A percentile compares a stretch with the other conserved stretches of the same genome.
phyloP scores from a whole-genome alignment of 2,797 vertebrate genomes.

The Rhyacichthys aspro region DNA sequence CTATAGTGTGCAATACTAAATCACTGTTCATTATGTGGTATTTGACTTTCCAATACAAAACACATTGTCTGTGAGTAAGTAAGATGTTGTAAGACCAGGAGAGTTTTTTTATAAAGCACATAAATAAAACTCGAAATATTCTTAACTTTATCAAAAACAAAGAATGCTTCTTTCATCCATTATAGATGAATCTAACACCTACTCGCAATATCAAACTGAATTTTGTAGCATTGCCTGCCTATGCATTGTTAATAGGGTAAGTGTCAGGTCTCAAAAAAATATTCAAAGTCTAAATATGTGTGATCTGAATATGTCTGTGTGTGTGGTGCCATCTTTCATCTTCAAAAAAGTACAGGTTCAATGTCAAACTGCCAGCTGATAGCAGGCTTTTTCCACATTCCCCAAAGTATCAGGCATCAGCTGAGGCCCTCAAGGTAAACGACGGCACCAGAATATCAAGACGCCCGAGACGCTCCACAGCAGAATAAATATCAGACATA shows the following conservation, averaged over 20 bases:
- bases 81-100: too few relatives aligned
- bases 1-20: too few relatives aligned
- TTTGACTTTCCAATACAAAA: too few relatives aligned
- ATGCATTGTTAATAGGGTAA: constrained; percentile 49
- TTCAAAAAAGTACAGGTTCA: constrained; percentile 43
- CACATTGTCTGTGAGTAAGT: too few relatives aligned
- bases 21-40: too few relatives aligned
- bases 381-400: constrained; percentile 32
- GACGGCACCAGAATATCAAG: constrained; percentile 27
- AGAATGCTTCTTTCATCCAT: constrained; percentile 40
- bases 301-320: constrained; percentile 30
- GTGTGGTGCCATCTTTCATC: constrained; percentile 51
- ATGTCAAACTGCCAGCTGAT: constrained; percentile 57
- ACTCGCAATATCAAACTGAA: constrained; percentile 59
- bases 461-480: constrained; percentile 30
- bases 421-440: constrained; percentile 27
- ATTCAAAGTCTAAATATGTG: constrained; percentile 25
- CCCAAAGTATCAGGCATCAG: constrained; percentile 32
- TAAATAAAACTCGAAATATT: constrained; percentile 25
- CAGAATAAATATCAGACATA: constrained; percentile 26
- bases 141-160: constrained; percentile 40
- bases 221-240: constrained; percentile 42
- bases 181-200: constrained; percentile 57
- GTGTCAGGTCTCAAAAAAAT: constrained; percentile 26
- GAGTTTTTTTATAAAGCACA: neutral